A percentile compares a stretch with the other conserved stretches of the same genome.
phyloP scores from a whole-genome alignment of 1,140 invertebrate species.

The Neoseiulus cucumeris region DNA sequence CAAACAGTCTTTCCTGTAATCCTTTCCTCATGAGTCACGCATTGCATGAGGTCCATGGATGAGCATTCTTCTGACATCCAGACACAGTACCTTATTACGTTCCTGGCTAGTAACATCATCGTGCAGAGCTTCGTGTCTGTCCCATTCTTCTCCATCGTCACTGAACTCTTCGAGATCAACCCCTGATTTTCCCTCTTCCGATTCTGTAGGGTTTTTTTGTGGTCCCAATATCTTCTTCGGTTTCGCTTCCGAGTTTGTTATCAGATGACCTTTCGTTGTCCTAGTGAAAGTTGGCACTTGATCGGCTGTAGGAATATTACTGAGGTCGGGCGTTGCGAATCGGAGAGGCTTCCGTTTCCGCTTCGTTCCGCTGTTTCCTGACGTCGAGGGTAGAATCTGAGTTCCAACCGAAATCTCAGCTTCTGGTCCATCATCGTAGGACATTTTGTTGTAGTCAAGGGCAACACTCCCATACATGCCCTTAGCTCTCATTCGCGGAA shows the following conservation, averaged over 20 bases:
- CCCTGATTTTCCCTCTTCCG: conserved; percentile 12
- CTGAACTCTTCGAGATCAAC: conserved; percentile 13
- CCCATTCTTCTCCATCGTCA: conserved; percentile 30
- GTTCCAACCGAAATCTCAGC: background rate
- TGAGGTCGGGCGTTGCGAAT: background rate
- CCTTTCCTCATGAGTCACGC: no score
- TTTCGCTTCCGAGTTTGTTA: conserved; percentile 16
- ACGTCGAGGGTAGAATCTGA: background rate
- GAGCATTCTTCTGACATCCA: no score
- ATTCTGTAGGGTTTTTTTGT: background rate
- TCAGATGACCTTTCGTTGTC: background rate
- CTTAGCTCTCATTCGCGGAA: conserved; percentile 23
- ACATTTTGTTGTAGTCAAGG: conserved; percentile 29
- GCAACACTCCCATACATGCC: conserved; percentile 33
- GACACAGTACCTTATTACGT: conserved; percentile 23
- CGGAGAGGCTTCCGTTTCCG: background rate
- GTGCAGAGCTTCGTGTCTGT: conserved; percentile 36
- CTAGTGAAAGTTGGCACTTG: background rate
- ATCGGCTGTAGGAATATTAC: background rate
- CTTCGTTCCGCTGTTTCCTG: background rate
- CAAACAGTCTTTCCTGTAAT: conserved; percentile 30
- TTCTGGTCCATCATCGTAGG: background rate
- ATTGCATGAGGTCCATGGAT: no score
- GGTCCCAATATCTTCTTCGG: conserved; percentile 17
- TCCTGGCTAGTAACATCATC: conserved; percentile 36